These are phyloP conservation scores for Vesta saturnalis DNA, from an alignment of 2,888 invertebrate genomes.

Conservation along the genomic window DNA sequence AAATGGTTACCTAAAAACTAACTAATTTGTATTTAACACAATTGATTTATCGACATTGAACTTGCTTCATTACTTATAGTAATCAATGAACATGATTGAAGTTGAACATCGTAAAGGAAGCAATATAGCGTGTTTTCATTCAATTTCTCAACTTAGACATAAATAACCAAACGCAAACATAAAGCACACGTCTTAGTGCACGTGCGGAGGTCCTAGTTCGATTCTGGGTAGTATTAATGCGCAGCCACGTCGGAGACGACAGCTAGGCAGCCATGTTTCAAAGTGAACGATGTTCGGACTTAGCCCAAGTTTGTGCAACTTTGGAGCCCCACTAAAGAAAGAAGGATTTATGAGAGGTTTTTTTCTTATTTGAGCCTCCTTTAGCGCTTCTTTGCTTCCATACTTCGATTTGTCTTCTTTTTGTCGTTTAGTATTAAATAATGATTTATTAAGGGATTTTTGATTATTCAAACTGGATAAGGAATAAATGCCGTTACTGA, in stretches of 20 bases:
- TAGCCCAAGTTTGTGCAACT: slow-evolving; percentile 62
- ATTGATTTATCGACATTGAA: background rate
- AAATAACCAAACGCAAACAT: slow-evolving; percentile 39
- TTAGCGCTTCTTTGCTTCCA: slow-evolving; percentile 57
- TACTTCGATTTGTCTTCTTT: slow-evolving; percentile 62
- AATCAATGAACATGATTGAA: slow-evolving; percentile 26
- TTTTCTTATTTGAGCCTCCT: slow-evolving; percentile 51
- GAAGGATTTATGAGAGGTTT: slow-evolving; percentile 61
- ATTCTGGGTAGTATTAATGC: slow-evolving; percentile 57
- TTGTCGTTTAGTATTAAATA: slow-evolving; percentile 62
- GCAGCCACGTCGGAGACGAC: slow-evolving; percentile 60
- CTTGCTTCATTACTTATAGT: background rate
- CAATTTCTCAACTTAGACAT: slow-evolving; percentile 37
- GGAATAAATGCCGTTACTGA: slow-evolving; percentile 3
- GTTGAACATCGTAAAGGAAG: slow-evolving; percentile 32
- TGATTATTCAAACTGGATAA: background rate
- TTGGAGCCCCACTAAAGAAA: slow-evolving; percentile 58
- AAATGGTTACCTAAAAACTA: no score
- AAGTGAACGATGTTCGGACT: slow-evolving; percentile 63
- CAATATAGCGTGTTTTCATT: slow-evolving; percentile 31
- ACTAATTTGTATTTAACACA: background rate
- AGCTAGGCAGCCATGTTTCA: slow-evolving; percentile 61
- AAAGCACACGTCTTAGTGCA: slow-evolving; percentile 44
- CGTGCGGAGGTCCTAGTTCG: slow-evolving; percentile 48
- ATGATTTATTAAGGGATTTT: slow-evolving; percentile 55